phyloP scores from a whole-genome alignment of 2,797 vertebrate genomes.

The Tamandua tetradactyla region DNA sequence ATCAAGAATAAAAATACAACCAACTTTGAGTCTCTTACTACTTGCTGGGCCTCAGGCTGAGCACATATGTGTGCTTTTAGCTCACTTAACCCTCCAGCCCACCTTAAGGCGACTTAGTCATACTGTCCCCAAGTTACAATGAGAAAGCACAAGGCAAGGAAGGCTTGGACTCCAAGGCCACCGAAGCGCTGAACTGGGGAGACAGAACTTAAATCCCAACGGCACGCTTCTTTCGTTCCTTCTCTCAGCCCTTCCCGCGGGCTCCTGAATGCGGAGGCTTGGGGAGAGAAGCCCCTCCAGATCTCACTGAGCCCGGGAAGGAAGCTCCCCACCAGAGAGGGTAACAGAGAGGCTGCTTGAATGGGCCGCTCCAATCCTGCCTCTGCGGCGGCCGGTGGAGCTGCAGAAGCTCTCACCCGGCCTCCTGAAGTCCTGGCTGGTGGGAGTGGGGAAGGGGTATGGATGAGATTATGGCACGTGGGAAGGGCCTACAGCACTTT shows the following conservation, averaged over 20 bases:
- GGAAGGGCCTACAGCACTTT: neutral
- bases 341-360: rapidly evolving
- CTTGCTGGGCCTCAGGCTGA: neutral
- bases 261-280: neutral
- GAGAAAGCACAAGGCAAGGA: neutral
- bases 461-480: rapidly evolving
- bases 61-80: neutral
- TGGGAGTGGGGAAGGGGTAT: no score
- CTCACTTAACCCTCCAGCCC: neutral
- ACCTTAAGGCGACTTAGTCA: neutral
- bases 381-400: neutral
- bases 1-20: neutral
- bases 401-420: neutral
- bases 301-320: rapidly evolving
- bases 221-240: rapidly evolving
- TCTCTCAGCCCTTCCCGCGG: neutral
- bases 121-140: neutral
- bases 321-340: no score
- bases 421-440: neutral
- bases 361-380: neutral
- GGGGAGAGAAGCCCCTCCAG: neutral
- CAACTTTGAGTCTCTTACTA: conserved; percentile 17
- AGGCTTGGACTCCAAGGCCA: neutral
- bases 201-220: neutral
- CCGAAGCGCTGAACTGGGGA: no score